Evolutionary conservation across 2,113 vertebrate genomes (phyloP), one percentile per base, ranked within the genome.

Genomic region (Sinocyclocheilus rhinocerous): DNA sequence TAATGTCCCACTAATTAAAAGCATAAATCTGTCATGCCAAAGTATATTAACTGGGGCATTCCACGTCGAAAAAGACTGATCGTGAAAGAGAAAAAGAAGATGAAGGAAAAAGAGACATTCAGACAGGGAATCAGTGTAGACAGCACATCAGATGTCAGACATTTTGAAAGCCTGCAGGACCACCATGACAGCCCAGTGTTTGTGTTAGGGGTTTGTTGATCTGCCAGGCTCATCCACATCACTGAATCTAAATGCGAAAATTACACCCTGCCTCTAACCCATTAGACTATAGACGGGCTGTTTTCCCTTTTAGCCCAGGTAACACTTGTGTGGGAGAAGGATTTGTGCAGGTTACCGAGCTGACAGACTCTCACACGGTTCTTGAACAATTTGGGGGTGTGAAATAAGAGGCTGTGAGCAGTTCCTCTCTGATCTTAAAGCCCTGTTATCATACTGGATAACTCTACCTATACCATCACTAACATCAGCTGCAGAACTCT

Each of bases 1-100:
- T 86, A 87, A 86, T 36, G 69, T 72, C 36, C 70, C 39, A 52
- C 73, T 91, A 86, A 91, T 89, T 90, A 91, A 92, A 88, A 87
- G 75, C 78, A 86, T 85, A 88, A 88, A 88, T 77, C 84, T 55
- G 85, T 91, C 90, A 84, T 52, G 84, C 73, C 77, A 79, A 81
- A 80, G 84, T 84, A 70, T 59, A 90, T 90, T 88, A 92, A 75
- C 69, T 63, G 84, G 81, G 84, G 91, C 88, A 84, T 85, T 89
- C 77, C 52, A 59, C 24, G 33, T 48, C 42, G 63, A 42, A 45
- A 50, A 84, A 76, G 76, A 81, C 69, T n/a, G 42, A 45, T 2
- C 0, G 22, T 80, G n/a, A 69, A 16, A 13, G 42, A 84, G 61
- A 77, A 24, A 11, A 12, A 57, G 55, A 24, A 12, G 42, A 9